Base-by-base conservation (phyloP, 2,797 vertebrate species). In the Prunella strophiata region DNA sequence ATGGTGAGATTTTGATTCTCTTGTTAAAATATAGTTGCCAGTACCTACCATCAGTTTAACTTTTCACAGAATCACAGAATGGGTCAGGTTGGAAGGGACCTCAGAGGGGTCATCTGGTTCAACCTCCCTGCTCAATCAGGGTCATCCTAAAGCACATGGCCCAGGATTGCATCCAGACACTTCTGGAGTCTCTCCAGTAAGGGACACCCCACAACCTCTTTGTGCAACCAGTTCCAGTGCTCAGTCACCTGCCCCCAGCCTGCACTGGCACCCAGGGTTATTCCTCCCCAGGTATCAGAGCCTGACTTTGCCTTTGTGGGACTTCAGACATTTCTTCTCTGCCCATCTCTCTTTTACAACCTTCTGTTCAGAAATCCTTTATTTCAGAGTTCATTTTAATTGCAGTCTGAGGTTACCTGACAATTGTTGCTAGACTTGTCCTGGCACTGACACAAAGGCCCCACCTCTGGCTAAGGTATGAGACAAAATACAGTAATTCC, bases 391-490 rank as follows among this genome's bases (percentile, higher is more conserved):
- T 91, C 73, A 68, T 90, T 93, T 89, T 88, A 94, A 96, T 89
- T 94, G 63, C 83, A 96, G 92, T 81, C 92, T 93, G 96, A 97
- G 85, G 92, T 96, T 97, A 96, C 88, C 87, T 73, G 76, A 88
- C 75, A 96, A 85, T 88, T 20, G n/a, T 91, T 97, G 90, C 67
- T 88, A 95, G 88, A 92, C 96, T 95, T 78, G 82, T 70, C 85
- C 81, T 95, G 94, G 94, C 96, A 97, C 76, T 79, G 82, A 76
- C 59, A 82, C 32, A 73, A 88, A 91, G 52, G 79, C 88, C 68
- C 89, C 87, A 68, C 93, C 95, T 96, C 94, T 58, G 76, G 54
- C 85, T 97, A 81, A 95, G 71, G 92, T 76, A 80, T 95, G 94
- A 97, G 70, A 70, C 93, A 90, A 94, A 95, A 68, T 62, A 71